Conservation (phyloP, 2,797 vertebrate genomes). For the Hipposideros larvatus region DNA sequence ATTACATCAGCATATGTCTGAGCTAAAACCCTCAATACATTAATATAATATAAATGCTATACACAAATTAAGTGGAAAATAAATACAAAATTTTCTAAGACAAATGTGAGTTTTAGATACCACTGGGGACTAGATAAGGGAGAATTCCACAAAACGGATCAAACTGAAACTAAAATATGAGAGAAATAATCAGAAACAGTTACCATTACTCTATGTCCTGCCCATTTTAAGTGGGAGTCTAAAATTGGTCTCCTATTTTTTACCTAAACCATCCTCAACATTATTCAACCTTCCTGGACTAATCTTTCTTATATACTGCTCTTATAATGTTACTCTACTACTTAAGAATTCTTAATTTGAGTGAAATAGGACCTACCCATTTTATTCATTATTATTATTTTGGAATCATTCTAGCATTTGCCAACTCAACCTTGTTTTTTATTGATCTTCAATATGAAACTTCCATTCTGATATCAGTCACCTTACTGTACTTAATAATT, state of each 20-base stretch:
- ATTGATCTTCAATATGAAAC: constrained; percentile 4
- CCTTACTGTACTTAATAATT: neutral
- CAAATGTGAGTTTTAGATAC: neutral
- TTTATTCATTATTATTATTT: neutral
- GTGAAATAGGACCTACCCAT: neutral
- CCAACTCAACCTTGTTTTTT: neutral
- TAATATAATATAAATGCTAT: neutral
- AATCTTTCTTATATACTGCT: neutral
- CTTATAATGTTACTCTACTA: neutral
- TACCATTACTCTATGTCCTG: neutral
- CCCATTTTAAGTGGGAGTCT: neutral
- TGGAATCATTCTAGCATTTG: neutral
- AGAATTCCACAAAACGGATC: neutral
- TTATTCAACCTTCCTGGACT: neutral
- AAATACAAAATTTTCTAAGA: constrained; percentile 1
- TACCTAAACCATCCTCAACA: neutral
- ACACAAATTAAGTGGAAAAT: constrained; percentile 5
- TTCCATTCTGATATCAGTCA: neutral
- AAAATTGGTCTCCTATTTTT: neutral
- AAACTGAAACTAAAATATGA: neutral
- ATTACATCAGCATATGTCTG: neutral
- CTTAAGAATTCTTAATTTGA: neutral
- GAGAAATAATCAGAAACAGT: neutral
- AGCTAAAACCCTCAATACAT: neutral
- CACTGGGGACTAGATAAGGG: neutral